Conservation (phyloP, 2,113 vertebrate species). For the Atherinomorus stipes region DNA sequence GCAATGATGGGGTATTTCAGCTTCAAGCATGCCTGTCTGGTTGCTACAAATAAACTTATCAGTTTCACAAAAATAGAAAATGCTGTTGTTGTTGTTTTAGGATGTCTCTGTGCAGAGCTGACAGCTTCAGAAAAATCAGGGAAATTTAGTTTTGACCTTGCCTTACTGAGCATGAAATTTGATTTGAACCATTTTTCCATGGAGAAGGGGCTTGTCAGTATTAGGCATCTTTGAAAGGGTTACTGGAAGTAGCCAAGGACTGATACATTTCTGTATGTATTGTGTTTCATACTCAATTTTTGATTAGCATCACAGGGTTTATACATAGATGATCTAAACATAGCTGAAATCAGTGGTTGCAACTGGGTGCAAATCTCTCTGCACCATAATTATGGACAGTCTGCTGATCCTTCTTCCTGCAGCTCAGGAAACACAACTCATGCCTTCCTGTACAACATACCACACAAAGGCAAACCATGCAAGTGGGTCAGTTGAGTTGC, state of each 20-base stretch:
- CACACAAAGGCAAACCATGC: conserved; percentile 58
- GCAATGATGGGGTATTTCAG: conserved; percentile 59
- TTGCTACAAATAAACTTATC: conserved; percentile 42
- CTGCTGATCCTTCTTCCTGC: conserved; percentile 81
- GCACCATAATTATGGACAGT: conserved; percentile 77
- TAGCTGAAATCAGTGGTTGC: conserved; percentile 51
- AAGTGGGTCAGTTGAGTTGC: conserved; percentile 71
- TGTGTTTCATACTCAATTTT: conserved; percentile 32
- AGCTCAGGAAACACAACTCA: conserved; percentile 78
- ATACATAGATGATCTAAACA: conserved; percentile 47
- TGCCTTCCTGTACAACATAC: conserved; percentile 77
- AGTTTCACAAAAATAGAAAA: conserved; percentile 45
- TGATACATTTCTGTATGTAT: conserved; percentile 26
- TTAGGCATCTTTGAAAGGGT: conserved; percentile 26
- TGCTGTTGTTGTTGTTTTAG: background rate
- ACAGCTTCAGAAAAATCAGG: background rate
- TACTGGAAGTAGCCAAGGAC: background rate
- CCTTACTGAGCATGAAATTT: background rate
- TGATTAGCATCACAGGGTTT: conserved; percentile 25
- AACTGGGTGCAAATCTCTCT: conserved; percentile 57
- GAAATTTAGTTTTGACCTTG: conserved; percentile 10
- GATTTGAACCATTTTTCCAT: background rate
- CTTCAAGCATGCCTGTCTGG: conserved; percentile 53
- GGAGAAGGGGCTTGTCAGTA: background rate
- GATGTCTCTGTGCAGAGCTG: conserved; percentile 16